Evolutionary conservation across 1,140 invertebrate genomes (phyloP).

Genomic region (Drosophila asahinai): DNA sequence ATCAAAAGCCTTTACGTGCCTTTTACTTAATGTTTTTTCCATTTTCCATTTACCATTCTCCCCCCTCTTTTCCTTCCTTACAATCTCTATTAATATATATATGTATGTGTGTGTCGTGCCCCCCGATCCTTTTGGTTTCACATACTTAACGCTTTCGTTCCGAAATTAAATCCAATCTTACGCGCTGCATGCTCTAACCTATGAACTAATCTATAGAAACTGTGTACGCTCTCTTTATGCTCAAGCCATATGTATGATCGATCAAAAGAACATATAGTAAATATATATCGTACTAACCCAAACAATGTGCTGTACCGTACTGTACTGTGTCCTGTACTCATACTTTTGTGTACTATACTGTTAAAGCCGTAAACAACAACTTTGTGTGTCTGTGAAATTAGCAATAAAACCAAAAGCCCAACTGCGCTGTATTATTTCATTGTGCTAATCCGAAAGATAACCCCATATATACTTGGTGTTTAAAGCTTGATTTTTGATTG

Average conservation of each 20-base stretch:
- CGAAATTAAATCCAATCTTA: conserved; percentile 40
- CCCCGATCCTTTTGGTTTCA: conserved; percentile 24
- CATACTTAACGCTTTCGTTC: conserved; percentile 36
- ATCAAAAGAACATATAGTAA: conserved; percentile 45
- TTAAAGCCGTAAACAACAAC: conserved; percentile 59
- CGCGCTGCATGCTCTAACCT: conserved; percentile 67
- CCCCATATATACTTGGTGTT: conserved; percentile 39
- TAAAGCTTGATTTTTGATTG: conserved; percentile 39
- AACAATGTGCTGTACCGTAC: conserved; percentile 37
- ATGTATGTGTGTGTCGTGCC: conserved; percentile 54
- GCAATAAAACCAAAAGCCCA: conserved; percentile 77
- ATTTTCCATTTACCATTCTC: conserved; percentile 24
- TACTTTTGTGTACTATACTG: conserved; percentile 71
- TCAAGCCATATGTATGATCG: conserved; percentile 72
- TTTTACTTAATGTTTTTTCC: conserved; percentile 61
- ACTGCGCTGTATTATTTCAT: conserved; percentile 68
- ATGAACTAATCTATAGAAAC: conserved; percentile 61
- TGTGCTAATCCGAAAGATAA: conserved; percentile 29
- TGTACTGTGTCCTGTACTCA: conserved; percentile 57
- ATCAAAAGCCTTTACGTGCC: conserved; percentile 71
- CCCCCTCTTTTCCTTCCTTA: conserved; percentile 33
- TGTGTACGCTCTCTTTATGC: conserved; percentile 59
- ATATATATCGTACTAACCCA: conserved; percentile 50
- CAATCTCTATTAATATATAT: conserved; percentile 40
- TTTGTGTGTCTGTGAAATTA: conserved; percentile 79